Conservation (phyloP, 2,888 invertebrate genomes). For the Pterostichus niger region DNA sequence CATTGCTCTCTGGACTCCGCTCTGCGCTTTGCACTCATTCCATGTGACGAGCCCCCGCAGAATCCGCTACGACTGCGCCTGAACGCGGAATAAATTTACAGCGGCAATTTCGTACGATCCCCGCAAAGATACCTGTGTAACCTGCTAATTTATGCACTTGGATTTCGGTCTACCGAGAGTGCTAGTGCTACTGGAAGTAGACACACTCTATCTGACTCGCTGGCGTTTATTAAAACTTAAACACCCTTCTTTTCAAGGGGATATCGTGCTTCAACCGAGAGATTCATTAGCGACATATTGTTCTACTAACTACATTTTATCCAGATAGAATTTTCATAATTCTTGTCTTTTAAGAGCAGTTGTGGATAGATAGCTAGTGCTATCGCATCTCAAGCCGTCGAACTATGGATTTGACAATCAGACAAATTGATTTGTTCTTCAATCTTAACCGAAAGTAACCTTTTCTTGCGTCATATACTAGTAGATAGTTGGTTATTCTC, state of each 20-base stretch:
- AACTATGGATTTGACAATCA: too few relatives aligned
- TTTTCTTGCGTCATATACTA: too few relatives aligned
- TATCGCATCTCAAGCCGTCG: too few relatives aligned
- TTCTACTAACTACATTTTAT: background rate
- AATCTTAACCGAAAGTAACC: too few relatives aligned
- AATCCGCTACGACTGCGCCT: background rate
- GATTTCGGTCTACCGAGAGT: slow-evolving; percentile 40
- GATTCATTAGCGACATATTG: too few relatives aligned
- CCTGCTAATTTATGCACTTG: slow-evolving; percentile 61
- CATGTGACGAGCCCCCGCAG: slow-evolving; percentile 15
- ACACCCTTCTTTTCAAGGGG: slow-evolving; percentile 11
- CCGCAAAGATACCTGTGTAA: slow-evolving; percentile 59
- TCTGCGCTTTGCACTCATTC: background rate
- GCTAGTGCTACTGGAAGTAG: background rate
- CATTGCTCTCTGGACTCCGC: too few relatives aligned
- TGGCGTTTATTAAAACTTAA: background rate
- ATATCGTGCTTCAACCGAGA: background rate
- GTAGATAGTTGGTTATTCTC: too few relatives aligned
- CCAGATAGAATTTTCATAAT: too few relatives aligned
- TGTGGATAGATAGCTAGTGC: too few relatives aligned
- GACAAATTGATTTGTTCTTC: too few relatives aligned
- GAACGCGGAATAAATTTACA: slow-evolving; percentile 56
- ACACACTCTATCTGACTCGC: slow-evolving; percentile 1
- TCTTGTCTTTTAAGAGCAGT: too few relatives aligned
- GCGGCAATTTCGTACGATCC: slow-evolving; percentile 56